These are phyloP conservation scores for Diadumene lineata DNA, from an alignment of 92 coral and sea anemone species.

Conservation along the genomic window DNA sequence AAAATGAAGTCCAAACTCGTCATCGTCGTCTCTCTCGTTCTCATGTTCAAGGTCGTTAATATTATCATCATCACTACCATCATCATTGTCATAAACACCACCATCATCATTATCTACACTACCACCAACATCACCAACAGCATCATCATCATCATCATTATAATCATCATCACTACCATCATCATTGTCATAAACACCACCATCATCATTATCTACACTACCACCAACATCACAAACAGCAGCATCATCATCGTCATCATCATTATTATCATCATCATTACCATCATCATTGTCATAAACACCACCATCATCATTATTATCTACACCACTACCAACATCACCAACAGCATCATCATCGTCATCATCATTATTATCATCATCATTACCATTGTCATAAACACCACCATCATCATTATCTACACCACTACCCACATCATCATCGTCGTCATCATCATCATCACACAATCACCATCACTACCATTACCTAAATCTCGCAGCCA, in stretches of 20 bases:
- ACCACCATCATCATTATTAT: background rate
- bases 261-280: background rate
- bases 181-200: background rate
- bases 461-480: too few relatives aligned
- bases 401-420: background rate
- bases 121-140: background rate
- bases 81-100: background rate
- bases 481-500: constrained; percentile 19
- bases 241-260: background rate
- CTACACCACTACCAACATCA: background rate
- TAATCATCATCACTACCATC: background rate
- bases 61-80: background rate
- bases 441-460: background rate
- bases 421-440: background rate
- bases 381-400: background rate
- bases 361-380: background rate
- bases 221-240: background rate
- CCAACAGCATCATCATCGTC: background rate
- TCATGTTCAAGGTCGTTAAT: background rate
- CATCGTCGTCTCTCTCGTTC: too few relatives aligned
- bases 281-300: background rate
- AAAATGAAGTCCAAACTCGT: too few relatives aligned
- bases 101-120: background rate
- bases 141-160: background rate
- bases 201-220: background rate